A percentile compares a stretch with the other conserved stretches of the same genome.
These are phyloP conservation scores for Colostygia pectinataria DNA, from an alignment of 2,888 invertebrate species.

Conservation along the genomic window DNA sequence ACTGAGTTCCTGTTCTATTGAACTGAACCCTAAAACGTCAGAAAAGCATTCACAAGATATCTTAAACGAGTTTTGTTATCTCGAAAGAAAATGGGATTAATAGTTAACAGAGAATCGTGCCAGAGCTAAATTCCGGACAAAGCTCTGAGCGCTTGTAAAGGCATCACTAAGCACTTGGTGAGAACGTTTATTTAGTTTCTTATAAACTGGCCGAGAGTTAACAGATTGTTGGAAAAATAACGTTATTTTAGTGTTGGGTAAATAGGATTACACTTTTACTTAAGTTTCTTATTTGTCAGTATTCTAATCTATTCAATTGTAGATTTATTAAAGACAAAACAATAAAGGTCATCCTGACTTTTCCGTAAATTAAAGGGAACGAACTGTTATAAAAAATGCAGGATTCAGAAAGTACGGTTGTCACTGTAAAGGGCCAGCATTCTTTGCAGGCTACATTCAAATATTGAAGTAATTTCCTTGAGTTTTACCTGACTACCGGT, in stretches of 20 bases:
- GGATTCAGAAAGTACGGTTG: conserved; percentile 24
- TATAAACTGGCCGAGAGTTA: conserved; percentile 36
- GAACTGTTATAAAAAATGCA: conserved; percentile 40
- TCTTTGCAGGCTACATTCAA: conserved; percentile 3
- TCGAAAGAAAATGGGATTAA: conserved; percentile 79
- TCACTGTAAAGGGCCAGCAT: conserved; percentile 16
- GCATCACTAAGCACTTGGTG: conserved; percentile 36
- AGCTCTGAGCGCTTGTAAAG: conserved; percentile 42
- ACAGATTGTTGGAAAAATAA: conserved; percentile 1
- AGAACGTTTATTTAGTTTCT: conserved; percentile 36
- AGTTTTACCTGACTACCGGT: too few relatives aligned
- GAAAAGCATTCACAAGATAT: conserved; percentile 77
- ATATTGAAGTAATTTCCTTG: too few relatives aligned
- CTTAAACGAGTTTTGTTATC: conserved; percentile 83
- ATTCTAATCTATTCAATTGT: too few relatives aligned
- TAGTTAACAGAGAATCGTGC: conserved; percentile 72
- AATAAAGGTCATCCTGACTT: conserved; percentile 20
- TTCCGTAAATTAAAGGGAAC: conserved; percentile 26
- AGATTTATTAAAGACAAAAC: conserved; percentile 25
- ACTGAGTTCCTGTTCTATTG: conserved; percentile 22
- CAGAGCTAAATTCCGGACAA: conserved; percentile 58
- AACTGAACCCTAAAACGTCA: conserved; percentile 74
- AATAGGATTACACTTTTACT: too few relatives aligned
- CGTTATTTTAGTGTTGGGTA: too few relatives aligned
- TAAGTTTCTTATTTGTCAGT: too few relatives aligned